Evolutionary conservation across 2,797 vertebrate species (phyloP).

Genomic region (Atherinosoma microstoma): DNA sequence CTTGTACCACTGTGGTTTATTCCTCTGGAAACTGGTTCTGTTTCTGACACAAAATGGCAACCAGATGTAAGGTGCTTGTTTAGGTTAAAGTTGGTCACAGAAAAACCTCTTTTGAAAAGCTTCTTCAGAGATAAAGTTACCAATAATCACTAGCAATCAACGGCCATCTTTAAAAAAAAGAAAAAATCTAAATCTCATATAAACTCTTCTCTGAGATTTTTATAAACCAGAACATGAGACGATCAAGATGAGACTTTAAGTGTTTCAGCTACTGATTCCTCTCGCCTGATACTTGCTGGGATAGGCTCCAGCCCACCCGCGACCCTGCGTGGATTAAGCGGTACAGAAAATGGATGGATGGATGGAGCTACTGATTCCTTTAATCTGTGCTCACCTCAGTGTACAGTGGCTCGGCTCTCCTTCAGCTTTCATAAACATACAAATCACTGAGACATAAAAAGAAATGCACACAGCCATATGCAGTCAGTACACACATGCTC

Average conservation of each 20-base stretch:
- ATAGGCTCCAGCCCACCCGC: too few species aligned
- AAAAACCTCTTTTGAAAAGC: conserved; percentile 20
- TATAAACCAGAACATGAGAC: conserved; percentile 56
- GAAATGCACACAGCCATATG: conserved; percentile 18
- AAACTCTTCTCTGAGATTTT: not conserved
- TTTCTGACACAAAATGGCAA: conserved; percentile 77
- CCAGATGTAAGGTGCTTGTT: conserved; percentile 74
- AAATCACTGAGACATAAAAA: conserved; percentile 28
- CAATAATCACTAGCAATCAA: conserved; percentile 14
- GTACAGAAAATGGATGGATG: too few species aligned
- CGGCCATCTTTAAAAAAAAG: too few species aligned
- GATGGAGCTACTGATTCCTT: conserved; percentile 49
- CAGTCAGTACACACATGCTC: conserved; percentile 16
- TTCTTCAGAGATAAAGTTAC: not conserved
- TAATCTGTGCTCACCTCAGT: conserved; percentile 52
- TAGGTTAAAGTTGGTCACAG: conserved; percentile 56
- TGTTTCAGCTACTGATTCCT: too few species aligned
- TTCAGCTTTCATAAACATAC: conserved; percentile 33
- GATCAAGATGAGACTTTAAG: conserved; percentile 59
- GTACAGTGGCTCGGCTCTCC: conserved; percentile 19
- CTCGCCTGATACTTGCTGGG: too few species aligned
- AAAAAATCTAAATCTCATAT: too few species aligned
- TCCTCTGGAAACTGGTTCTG: conserved; percentile 71
- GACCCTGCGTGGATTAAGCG: too few species aligned
- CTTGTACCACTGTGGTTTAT: conserved; percentile 80